A percentile compares a stretch with the other conserved stretches of the same genome.
These are phyloP conservation scores for Mesopsocus fuscifrons DNA, from an alignment of 2,888 invertebrate genomes.

Conservation along the genomic window DNA sequence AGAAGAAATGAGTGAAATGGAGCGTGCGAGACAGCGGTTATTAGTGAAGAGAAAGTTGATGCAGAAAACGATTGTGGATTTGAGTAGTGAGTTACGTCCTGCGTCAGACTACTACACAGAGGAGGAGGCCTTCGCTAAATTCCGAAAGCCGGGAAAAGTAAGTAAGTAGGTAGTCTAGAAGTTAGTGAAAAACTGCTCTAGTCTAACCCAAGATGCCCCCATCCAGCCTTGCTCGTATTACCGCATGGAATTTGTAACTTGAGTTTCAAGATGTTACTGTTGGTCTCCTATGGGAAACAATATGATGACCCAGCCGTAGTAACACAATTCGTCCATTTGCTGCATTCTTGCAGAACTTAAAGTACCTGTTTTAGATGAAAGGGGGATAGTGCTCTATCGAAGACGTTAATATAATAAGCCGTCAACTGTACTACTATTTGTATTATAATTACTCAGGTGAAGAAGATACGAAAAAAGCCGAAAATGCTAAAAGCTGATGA, in stretches of 20 bases:
- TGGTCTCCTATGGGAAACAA: too few species aligned
- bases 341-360: too few species aligned
- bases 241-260: too few species aligned
- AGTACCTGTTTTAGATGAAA: too few species aligned
- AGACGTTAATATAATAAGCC: too few species aligned
- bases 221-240: constrained; percentile 12
- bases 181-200: constrained; percentile 13
- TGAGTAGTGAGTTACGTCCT: constrained; percentile 43
- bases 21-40: constrained; percentile 15
- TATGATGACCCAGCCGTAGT: too few species aligned
- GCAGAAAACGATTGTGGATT: constrained; percentile 50
- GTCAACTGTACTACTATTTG: too few species aligned
- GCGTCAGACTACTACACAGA: constrained; percentile 80
- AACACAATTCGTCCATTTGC: too few species aligned
- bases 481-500: constrained; percentile 52
- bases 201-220: background rate
- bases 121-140: constrained; percentile 62
- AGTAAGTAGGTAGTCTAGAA: constrained; percentile 3
- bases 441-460: too few species aligned
- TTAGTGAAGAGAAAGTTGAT: constrained; percentile 36
- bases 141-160: constrained; percentile 67
- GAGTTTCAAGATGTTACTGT: too few species aligned
- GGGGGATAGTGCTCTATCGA: too few species aligned
- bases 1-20: constrained; percentile 17
- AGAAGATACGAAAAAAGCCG: constrained; percentile 43